phyloP scores from a whole-genome alignment of 1,140 invertebrate genomes.

The Papilio dardanus region DNA sequence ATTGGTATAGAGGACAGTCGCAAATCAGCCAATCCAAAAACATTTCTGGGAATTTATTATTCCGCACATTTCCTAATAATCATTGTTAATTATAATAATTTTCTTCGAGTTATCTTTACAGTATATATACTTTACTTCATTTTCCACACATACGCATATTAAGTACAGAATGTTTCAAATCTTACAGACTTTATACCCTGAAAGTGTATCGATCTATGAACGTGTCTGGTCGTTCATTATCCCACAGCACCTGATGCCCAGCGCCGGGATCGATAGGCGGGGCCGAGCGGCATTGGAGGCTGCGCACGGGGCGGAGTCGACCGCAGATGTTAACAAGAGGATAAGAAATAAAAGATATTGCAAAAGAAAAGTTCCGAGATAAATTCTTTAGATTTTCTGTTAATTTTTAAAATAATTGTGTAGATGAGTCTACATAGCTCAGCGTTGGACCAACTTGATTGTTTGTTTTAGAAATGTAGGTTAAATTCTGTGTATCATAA shows the following conservation, averaged over 20 bases:
- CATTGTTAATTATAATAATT: neutral
- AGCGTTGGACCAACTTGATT: neutral
- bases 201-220: slow-evolving; percentile 53
- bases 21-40: too few species aligned
- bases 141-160: neutral
- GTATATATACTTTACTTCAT: neutral
- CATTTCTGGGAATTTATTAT: too few species aligned
- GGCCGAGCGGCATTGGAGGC: slow-evolving; percentile 61
- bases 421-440: neutral
- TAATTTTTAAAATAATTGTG: neutral
- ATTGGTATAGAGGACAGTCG: too few species aligned
- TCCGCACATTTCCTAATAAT: too few species aligned
- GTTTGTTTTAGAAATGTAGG: too few species aligned
- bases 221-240: slow-evolving; percentile 58
- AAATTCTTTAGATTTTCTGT: neutral
- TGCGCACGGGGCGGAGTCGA: slow-evolving; percentile 53
- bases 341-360: neutral
- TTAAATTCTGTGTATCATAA: too few species aligned
- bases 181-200: slow-evolving; percentile 22
- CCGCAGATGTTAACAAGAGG: slow-evolving; percentile 50
- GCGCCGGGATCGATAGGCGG: slow-evolving; percentile 69
- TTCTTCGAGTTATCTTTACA: too few species aligned
- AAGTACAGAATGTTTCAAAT: neutral
- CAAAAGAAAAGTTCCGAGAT: neutral
- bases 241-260: slow-evolving; percentile 65